Percentiles rank a stretch among this genome's conserved stretches.
These are phyloP conservation scores for Smutsia gigantea DNA, from an alignment of 2,797 vertebrate species.

Conservation along the genomic window DNA sequence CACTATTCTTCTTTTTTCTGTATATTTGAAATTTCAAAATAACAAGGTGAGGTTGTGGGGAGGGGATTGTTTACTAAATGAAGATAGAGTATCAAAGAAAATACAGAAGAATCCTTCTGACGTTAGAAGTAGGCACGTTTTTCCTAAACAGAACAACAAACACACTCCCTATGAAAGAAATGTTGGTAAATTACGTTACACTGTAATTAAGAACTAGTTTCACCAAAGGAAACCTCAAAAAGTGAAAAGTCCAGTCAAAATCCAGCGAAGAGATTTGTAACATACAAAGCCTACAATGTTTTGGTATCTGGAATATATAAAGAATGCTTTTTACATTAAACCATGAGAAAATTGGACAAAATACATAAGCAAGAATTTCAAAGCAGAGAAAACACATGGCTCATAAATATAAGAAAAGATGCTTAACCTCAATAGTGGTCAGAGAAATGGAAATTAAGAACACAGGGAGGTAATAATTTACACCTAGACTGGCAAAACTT, in stretches of 20 bases:
- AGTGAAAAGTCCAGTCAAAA: neutral
- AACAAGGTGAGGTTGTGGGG: neutral
- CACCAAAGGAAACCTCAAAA: neutral
- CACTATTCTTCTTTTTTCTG: neutral
- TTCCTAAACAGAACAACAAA: conserved; percentile 14
- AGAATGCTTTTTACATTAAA: neutral
- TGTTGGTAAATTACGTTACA: neutral
- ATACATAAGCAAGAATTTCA: conserved; percentile 1
- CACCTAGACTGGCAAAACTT: neutral
- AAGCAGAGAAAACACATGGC: neutral
- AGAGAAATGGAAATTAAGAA: neutral
- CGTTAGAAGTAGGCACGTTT: neutral
- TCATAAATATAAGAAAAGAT: neutral
- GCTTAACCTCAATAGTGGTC: neutral
- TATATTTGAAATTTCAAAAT: conserved; percentile 1
- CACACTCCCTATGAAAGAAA: neutral
- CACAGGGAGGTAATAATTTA: neutral
- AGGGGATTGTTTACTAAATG: neutral
- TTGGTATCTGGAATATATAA: neutral
- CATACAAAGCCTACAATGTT: neutral
- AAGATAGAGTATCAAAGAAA: neutral
- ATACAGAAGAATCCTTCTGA: neutral
- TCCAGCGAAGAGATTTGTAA: conserved; percentile 2
- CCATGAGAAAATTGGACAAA: conserved; percentile 8
- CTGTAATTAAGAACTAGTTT: neutral